Conservation (phyloP, 2,888 invertebrate genomes). For the Linnaemya vulpina region DNA sequence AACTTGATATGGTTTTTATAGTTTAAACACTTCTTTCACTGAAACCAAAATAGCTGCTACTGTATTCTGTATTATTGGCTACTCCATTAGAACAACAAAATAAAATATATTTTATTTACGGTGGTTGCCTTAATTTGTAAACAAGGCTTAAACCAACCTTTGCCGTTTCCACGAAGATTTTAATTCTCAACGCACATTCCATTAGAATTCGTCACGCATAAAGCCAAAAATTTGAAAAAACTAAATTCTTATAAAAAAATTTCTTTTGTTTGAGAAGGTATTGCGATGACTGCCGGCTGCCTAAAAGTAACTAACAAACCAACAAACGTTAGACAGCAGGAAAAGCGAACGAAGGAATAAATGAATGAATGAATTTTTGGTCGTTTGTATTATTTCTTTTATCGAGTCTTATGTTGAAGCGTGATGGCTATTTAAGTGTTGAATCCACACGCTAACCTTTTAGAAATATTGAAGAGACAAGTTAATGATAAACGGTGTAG, state of each 20-base stretch:
- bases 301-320: slow-evolving; percentile 9
- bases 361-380: neutral
- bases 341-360: neutral
- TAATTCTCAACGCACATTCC: slow-evolving; percentile 69
- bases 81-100: slow-evolving; percentile 10
- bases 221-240: slow-evolving; percentile 8
- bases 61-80: slow-evolving; percentile 34
- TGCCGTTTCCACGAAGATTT: slow-evolving; percentile 20
- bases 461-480: neutral
- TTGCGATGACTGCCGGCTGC: neutral
- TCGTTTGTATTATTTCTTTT: slow-evolving; percentile 8
- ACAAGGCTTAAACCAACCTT: neutral
- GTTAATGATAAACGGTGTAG: neutral
- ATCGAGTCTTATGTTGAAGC: slow-evolving; percentile 31
- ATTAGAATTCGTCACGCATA: slow-evolving; percentile 73
- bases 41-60: slow-evolving; percentile 32
- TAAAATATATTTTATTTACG: neutral
- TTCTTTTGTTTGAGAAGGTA: slow-evolving; percentile 38
- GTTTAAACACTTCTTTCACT: slow-evolving; percentile 39
- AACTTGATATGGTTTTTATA: neutral
- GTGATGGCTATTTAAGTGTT: slow-evolving; percentile 13
- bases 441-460: slow-evolving; percentile 10
- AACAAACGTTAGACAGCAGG: neutral
- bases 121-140: slow-evolving; percentile 11
- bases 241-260: neutral